These are phyloP conservation scores for Chelidonichthys spinosus DNA, from an alignment of 2,797 vertebrate species.

Conservation along the genomic window DNA sequence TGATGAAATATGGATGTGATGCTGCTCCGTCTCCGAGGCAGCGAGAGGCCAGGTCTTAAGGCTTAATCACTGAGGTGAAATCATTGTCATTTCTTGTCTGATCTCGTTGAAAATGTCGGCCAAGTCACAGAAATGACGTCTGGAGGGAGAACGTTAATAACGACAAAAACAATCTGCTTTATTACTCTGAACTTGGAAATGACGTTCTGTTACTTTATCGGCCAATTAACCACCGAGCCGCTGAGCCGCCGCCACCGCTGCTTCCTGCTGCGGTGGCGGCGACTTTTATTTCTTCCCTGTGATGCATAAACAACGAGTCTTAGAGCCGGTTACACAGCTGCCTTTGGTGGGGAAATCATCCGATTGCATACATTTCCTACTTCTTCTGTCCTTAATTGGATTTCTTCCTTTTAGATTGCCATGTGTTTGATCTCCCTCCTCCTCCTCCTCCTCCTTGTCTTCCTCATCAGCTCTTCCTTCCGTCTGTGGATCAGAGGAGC, in stretches of 20 bases:
- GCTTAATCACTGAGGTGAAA: neutral
- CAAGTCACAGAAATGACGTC: neutral
- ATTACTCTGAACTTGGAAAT: slow-evolving; percentile 31
- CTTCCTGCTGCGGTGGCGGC: slow-evolving; percentile 15
- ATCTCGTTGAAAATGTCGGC: too few relatives aligned
- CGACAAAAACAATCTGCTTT: slow-evolving; percentile 29
- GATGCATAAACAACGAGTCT: slow-evolving; percentile 68
- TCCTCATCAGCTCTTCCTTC: slow-evolving; percentile 33
- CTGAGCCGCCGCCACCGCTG: neutral
- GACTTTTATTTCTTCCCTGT: slow-evolving; percentile 58
- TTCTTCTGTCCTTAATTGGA: slow-evolving; percentile 66
- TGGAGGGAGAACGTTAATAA: slow-evolving; percentile 16
- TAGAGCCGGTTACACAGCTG: slow-evolving; percentile 52
- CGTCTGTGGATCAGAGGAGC: slow-evolving; percentile 52
- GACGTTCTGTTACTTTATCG: slow-evolving; percentile 45
- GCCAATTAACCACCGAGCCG: slow-evolving; percentile 34
- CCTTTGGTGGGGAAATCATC: slow-evolving; percentile 65
- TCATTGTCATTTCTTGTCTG: too few relatives aligned
- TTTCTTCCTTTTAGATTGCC: slow-evolving; percentile 58
- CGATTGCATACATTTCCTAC: slow-evolving; percentile 65
- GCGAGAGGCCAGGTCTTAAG: slow-evolving; percentile 19
- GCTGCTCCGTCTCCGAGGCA: slow-evolving; percentile 43
- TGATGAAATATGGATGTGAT: slow-evolving; percentile 34
- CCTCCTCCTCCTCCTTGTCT: slow-evolving; percentile 13
- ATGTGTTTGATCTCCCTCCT: slow-evolving; percentile 61